Conservation (phyloP, 1,140 invertebrate genomes). For the Penaeus indicus region DNA sequence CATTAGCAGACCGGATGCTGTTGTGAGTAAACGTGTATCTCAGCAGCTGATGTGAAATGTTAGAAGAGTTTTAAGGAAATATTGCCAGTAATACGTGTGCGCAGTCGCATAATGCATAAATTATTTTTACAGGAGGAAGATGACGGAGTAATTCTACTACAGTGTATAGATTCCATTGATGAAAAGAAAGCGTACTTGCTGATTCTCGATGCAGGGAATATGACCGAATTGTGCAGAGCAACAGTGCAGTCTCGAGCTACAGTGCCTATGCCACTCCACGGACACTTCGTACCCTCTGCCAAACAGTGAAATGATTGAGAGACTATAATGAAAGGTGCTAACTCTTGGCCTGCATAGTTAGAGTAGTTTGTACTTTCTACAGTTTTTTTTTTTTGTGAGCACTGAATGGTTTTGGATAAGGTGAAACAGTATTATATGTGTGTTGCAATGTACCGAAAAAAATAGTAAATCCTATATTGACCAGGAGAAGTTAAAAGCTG, state of each 20-base stretch:
- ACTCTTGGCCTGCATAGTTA: background rate
- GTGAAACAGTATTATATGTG: too few species aligned
- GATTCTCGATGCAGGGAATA: conserved; percentile 68
- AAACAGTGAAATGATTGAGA: background rate
- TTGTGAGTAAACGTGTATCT: conserved; percentile 23
- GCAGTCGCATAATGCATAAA: background rate
- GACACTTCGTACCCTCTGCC: conserved; percentile 26
- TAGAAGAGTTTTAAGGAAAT: background rate
- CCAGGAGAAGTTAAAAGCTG: too few species aligned
- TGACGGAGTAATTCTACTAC: conserved; percentile 69
- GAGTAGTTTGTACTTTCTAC: too few species aligned
- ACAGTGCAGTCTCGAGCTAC: conserved; percentile 35
- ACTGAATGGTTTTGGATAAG: too few species aligned
- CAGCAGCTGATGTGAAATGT: too few species aligned
- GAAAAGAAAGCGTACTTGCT: conserved; percentile 66
- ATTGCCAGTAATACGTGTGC: background rate
- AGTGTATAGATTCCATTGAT: conserved; percentile 66
- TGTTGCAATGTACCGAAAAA: too few species aligned
- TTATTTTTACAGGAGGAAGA: conserved; percentile 67
- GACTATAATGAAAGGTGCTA: background rate
- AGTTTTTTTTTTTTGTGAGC: too few species aligned
- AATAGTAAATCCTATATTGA: too few species aligned
- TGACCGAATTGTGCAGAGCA: conserved; percentile 67
- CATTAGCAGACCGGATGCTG: conserved; percentile 41
- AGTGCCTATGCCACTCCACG: conserved; percentile 55